Conservation (phyloP, 23 tunicate genomes). For the Corella eumyota region DNA sequence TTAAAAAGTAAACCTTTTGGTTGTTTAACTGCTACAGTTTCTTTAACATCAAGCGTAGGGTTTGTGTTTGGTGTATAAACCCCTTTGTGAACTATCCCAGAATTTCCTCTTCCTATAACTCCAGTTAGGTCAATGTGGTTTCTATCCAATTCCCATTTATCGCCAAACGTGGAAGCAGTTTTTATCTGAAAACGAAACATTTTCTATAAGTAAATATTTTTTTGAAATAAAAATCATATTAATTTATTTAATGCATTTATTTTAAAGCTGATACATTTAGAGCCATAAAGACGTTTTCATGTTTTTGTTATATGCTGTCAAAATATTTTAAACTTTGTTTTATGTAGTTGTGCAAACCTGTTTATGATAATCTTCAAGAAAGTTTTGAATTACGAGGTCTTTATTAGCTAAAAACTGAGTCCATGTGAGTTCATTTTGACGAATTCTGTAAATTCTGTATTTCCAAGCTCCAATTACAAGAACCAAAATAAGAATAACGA, state of each 20-base stretch:
- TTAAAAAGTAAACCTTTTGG: too few relatives aligned
- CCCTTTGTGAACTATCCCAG: conserved; percentile 55
- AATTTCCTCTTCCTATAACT: conserved; percentile 64
- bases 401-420: conserved; percentile 10
- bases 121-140: conserved; percentile 19
- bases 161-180: conserved; percentile 69
- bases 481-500: not conserved
- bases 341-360: too few relatives aligned
- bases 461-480: conserved; percentile 17
- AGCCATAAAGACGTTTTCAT: too few relatives aligned
- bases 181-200: too few relatives aligned
- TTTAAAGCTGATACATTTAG: too few relatives aligned
- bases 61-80: not conserved
- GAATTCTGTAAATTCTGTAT: conserved; percentile 1
- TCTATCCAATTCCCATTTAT: conserved; percentile 55
- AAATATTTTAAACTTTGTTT: too few relatives aligned
- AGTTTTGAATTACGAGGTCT: conserved; percentile 1
- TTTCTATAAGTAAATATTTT: too few relatives aligned
- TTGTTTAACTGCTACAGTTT: too few relatives aligned
- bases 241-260: too few relatives aligned
- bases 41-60: too few relatives aligned
- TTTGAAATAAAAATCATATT: too few relatives aligned
- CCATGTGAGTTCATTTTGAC: conserved; percentile 12
- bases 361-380: conserved; percentile 4
- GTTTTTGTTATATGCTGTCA: too few relatives aligned